phyloP scores from a whole-genome alignment of 2,113 vertebrate genomes.

The Burhinus oedicnemus region DNA sequence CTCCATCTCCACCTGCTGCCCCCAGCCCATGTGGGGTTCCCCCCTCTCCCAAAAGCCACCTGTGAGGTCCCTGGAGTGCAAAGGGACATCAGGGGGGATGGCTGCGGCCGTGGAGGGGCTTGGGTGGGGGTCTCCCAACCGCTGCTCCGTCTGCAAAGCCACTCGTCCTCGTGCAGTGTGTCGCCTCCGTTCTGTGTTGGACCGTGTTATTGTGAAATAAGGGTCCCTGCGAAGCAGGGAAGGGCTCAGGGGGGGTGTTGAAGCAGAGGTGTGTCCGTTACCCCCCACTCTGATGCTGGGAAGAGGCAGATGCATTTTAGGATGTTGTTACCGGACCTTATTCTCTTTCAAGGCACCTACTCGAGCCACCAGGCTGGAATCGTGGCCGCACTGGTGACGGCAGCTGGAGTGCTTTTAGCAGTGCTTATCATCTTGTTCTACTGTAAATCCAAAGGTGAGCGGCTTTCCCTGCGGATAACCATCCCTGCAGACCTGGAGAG shows the following conservation, averaged over 20 bases:
- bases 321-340: fast-evolving
- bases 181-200: background rate
- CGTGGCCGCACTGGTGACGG: fast-evolving
- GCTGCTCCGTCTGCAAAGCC: background rate
- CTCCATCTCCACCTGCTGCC: fast-evolving
- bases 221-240: background rate
- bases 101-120: fast-evolving
- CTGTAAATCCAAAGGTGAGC: background rate
- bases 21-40: fast-evolving
- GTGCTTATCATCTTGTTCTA: fast-evolving
- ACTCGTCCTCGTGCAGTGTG: fast-evolving
- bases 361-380: fast-evolving
- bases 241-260: fast-evolving
- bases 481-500: no score
- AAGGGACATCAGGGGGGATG: background rate
- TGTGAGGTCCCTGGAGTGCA: fast-evolving
- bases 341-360: background rate
- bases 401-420: fast-evolving
- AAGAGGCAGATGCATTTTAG: fast-evolving
- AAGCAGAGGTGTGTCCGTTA: fast-evolving
- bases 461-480: fast-evolving
- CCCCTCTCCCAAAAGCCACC: background rate
- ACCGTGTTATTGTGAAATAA: fast-evolving
- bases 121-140: fast-evolving
- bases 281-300: fast-evolving